Base-by-base conservation (phyloP, 2,113 vertebrate genomes). In the Arvicanthis niloticus region DNA sequence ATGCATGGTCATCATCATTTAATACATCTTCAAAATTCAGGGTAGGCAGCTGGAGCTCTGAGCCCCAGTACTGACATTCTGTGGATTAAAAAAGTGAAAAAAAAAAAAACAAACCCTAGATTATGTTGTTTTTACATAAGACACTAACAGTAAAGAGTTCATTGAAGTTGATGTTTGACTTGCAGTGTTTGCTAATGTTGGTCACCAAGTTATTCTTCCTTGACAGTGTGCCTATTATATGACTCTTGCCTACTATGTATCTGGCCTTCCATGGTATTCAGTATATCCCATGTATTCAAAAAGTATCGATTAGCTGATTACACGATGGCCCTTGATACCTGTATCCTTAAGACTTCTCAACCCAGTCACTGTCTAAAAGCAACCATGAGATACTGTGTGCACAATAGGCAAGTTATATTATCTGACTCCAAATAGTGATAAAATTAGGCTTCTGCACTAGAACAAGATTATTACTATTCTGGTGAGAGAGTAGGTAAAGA, bases 31-130 rank as follows among this genome's bases (percentile, higher is more conserved):
- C 98, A 97, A 99, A 99, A 96, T 99, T 96, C 45, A 99, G 98
- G 10, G 99, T 96, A 86, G 99, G 99, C 29, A 99, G 98, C 0
- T 98, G 98, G 78, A 99, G 98, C 24, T 98, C 98, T 1, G 99
- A 99, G 89, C 98, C 99, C 99, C 99, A 99, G 72, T 99, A 98
- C 19, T 99, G 98, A 26, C 91, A 68, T 95, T 99, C 99, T 99
- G 98, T 85, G 98, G 96, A 91, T 95, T 62, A 94, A 77, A 91
- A 90, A 95, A n/a, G n/a, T n/a, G n/a, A n/a, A 95, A 91, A 96
- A 37, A 40, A 89, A 60, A 90, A 91, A 60, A 95, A 60, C 26
- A 86, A 76, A 45, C 45, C 45, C 6, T 21, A 84, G 65, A 70
- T 95, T 29, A 75, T 5, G 34, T 37, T 75, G 10, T 68, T 94